Conservation (phyloP, 2,113 vertebrate species). For the Melospiza melodia region DNA sequence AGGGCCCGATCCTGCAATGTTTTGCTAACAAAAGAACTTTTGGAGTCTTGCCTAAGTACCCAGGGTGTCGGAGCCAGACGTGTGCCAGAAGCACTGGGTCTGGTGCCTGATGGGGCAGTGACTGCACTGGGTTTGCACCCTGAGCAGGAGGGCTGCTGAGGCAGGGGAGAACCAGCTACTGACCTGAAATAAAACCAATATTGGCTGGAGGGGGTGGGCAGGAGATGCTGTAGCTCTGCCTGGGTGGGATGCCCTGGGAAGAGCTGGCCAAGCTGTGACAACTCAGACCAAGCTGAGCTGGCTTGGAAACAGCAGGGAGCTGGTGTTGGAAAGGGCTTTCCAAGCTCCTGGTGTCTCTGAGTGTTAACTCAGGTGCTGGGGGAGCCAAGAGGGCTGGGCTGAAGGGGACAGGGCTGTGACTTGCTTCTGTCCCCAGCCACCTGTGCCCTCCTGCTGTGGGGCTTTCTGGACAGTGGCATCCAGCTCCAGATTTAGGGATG, state of each 20-base stretch:
- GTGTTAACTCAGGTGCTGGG: not conserved
- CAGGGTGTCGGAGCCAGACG: not conserved
- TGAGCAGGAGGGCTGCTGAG: not conserved
- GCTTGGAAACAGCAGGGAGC: not conserved
- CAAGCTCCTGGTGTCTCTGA: not conserved
- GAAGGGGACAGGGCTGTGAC: not conserved
- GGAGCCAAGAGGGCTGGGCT: not conserved
- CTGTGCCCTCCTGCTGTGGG: not conserved
- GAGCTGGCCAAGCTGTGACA: rapidly evolving
- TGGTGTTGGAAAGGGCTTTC: not conserved
- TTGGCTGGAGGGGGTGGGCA: not conserved
- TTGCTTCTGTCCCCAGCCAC: not conserved
- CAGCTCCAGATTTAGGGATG: not conserved
- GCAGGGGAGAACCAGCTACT: not conserved
- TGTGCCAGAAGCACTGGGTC: rapidly evolving
- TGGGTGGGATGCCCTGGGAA: not conserved
- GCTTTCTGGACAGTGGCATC: not conserved
- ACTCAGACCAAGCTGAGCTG: not conserved
- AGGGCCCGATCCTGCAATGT: not conserved
- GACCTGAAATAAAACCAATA: rapidly evolving
- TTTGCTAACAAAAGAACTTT: not conserved
- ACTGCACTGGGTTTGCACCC: not conserved
- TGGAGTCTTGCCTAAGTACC: not conserved
- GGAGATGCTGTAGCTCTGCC: not conserved
- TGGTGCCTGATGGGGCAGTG: not conserved